phyloP scores from a whole-genome alignment of 2,888 invertebrate species.

The Glaucopsyche alexis region DNA sequence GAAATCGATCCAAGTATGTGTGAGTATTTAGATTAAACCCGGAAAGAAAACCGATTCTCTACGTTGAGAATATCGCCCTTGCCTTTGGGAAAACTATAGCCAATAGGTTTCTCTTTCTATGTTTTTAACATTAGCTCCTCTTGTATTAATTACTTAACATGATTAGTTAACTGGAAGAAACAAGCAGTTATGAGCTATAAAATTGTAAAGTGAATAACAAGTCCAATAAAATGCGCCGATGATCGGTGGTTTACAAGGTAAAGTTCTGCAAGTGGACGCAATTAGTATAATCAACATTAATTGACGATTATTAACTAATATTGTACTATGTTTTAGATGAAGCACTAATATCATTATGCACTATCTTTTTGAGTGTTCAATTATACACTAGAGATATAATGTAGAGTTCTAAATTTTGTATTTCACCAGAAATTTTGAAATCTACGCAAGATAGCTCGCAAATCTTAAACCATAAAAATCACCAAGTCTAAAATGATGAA shows the following conservation, averaged over 20 bases:
- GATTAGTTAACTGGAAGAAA: neutral
- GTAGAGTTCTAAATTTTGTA: too few relatives aligned
- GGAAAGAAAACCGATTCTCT: too few relatives aligned
- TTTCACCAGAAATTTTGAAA: too few relatives aligned
- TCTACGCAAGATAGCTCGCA: too few relatives aligned
- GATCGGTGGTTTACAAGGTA: neutral
- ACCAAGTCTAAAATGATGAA: too few relatives aligned
- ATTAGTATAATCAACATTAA: neutral
- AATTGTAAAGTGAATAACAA: neutral
- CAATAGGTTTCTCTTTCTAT: too few relatives aligned
- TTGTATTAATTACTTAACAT: too few relatives aligned
- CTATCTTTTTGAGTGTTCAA: neutral
- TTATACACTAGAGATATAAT: too few relatives aligned
- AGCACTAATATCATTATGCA: neutral
- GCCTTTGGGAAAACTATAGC: too few relatives aligned
- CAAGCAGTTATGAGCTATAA: neutral
- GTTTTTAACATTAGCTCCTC: too few relatives aligned
- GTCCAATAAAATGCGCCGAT: slow-evolving; percentile 2
- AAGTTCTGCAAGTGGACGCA: neutral
- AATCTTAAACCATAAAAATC: too few relatives aligned
- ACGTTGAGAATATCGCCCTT: too few relatives aligned
- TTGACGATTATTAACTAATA: neutral
- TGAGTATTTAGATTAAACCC: neutral
- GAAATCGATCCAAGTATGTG: neutral
- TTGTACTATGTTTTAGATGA: neutral